A percentile compares a stretch with the other conserved stretches of the same genome.
These are phyloP conservation scores for Catocala nupta DNA, from an alignment of 2,888 invertebrate genomes.

Conservation along the genomic window DNA sequence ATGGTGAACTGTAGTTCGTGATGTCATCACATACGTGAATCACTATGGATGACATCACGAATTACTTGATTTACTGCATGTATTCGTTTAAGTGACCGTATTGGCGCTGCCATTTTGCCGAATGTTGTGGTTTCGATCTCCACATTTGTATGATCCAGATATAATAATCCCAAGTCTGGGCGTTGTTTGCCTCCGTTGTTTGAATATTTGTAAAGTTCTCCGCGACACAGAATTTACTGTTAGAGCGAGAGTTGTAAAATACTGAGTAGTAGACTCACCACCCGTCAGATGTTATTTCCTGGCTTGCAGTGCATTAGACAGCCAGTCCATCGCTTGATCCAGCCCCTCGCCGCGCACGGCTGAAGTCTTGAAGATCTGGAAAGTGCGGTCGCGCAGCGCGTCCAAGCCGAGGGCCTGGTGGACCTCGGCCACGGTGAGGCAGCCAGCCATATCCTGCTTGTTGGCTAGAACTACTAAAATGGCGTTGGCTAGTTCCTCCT, in stretches of 20 bases:
- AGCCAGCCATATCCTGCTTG: slow-evolving; percentile 99
- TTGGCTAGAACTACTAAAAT: slow-evolving; percentile 99
- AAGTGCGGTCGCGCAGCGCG: slow-evolving; percentile 97
- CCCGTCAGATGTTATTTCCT: slow-evolving; percentile 90
- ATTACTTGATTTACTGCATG: too few species aligned
- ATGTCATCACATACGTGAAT: too few species aligned
- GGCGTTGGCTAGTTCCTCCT: slow-evolving; percentile 98
- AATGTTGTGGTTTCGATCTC: too few species aligned
- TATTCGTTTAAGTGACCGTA: too few species aligned
- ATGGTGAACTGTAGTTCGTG: too few species aligned
- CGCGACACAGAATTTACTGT: neutral
- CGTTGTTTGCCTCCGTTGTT: too few species aligned
- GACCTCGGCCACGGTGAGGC: slow-evolving; percentile 98
- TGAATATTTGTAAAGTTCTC: too few species aligned
- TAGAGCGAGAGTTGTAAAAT: too few species aligned
- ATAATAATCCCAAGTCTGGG: too few species aligned
- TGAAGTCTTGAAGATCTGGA: slow-evolving; percentile 99
- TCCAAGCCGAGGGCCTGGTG: slow-evolving; percentile 98
- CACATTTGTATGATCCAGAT: too few species aligned
- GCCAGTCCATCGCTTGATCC: slow-evolving; percentile 99
- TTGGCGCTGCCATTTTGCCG: too few species aligned
- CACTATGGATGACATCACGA: too few species aligned
- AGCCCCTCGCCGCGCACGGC: slow-evolving; percentile 99
- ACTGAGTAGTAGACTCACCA: slow-evolving; percentile 24
- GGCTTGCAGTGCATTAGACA: slow-evolving; percentile 95